Evolutionary conservation across 2,888 invertebrate species (phyloP), one percentile per base, ranked within the genome.

Genomic region (Calliopum simillimum): DNA sequence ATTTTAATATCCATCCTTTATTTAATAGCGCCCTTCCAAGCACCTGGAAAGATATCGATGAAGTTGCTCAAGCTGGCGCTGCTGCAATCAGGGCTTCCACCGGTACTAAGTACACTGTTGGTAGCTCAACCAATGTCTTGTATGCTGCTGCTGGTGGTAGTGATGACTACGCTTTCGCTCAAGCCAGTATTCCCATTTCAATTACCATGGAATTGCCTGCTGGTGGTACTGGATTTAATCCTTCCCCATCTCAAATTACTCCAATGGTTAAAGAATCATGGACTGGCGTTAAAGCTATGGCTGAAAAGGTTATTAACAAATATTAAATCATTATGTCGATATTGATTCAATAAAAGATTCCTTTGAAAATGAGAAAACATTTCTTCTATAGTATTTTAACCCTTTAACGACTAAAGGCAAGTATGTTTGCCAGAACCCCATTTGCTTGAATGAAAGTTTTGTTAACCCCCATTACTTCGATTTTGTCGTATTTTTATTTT

Each of bases 141-240:
- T 85, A 89, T 69, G 81, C 86, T 1, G 88, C 89, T 1, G 84
- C 88, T 14, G 92, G 92, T 0, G 89, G 89, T 8, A 88, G 91
- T 76, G 90, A 90, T 77, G 92, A 92, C 75, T 93, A 89, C 82
- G 89, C 89, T 0, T 89, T 89, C 81, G 88, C 79, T 0, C 71
- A 80, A 25, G 77, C 79, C 61, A 84, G 84, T 33, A 87, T 90
- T 56, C 88, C 88, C 1, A 80, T 91, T 8, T 79, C 90, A 0
- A 91, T 89, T 74, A 91, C 91, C 3, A 87, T 89, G 75, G 92
- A 92, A 81, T 79, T 92, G 70, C 91, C 91, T 0, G 89, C 89
- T 64, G 88, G 90, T 25, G 72, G 76, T 1, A 78, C 79, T 5
- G 91, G 90, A 1, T 92, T 92, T 81, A 85, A 90, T 77, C 85